Base-by-base conservation (phyloP, 2,797 vertebrate species). In the Eurystomus glaucurus region DNA sequence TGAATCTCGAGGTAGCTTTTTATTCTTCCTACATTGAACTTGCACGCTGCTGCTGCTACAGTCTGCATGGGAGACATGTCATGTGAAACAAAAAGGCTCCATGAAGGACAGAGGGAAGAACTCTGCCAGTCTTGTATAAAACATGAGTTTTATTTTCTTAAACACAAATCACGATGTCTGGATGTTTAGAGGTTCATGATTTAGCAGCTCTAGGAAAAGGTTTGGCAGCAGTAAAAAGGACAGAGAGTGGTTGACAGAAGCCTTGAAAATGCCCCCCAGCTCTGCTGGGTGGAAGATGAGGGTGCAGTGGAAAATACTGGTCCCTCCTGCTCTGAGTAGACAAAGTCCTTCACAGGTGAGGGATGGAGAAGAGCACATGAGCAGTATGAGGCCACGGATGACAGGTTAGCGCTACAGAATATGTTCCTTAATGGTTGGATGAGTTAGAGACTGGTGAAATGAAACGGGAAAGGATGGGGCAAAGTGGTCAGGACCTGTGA, bases 1-100 rank as follows among this genome's bases (percentile, higher is more conserved):
- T 94, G 94, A 90, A 95, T 95, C 93, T 97, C 35, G 46, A 93
- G 96, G 96, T 97, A 97, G 91, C 94, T 98, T 97, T 97, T 92
- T 83, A 85, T 96, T 91, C 70, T 93, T 86, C 85, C 78, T 86
- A 25, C 83, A 18, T 16, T 79, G 83, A 88, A 87, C 81, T 85
- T 74, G 62, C 61, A 33, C 0, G 0, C 78, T 88, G 78, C 86
- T 95, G 76, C 90, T 85, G 88, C 90, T 90, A 55, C 76, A 77
- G 92, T 14, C 83, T 94, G 93, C 57, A 31, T 11, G 26, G 45
- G 84, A 54, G 72, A 85, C 48, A 52, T 28, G 70, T 80, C n/a
- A 46, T 88, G 80, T 72, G 81, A 93, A 93, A 79, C 72, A 91
- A 61, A 86, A 62, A 61, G 48, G 72, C 74, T 89, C 95, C 95